These are phyloP conservation scores for Agonopterix heracliana DNA, from an alignment of 2,888 invertebrate genomes.

Conservation along the genomic window DNA sequence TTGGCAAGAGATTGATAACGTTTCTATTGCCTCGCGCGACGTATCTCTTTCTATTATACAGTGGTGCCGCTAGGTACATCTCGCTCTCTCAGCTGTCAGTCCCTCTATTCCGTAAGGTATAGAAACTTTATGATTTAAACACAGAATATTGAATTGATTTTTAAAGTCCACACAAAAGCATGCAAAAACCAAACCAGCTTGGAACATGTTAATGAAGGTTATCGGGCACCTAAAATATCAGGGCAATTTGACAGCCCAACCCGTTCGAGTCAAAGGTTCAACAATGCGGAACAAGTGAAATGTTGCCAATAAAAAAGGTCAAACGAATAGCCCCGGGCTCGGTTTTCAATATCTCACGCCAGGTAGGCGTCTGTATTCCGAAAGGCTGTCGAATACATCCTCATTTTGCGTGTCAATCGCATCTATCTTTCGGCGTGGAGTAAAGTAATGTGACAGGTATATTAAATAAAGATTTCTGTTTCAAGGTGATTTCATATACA, in stretches of 20 bases:
- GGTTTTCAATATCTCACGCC: slow-evolving; percentile 68
- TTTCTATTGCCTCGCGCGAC: no score
- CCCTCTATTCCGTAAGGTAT: no score
- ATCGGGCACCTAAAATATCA: slow-evolving; percentile 50
- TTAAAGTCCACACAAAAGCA: no score
- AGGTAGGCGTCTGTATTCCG: slow-evolving; percentile 34
- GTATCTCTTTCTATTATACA: no score
- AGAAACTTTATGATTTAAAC: no score
- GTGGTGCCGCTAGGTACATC: no score
- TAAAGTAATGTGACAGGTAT: slow-evolving; percentile 14
- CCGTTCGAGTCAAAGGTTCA: slow-evolving; percentile 54
- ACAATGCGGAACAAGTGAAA: slow-evolving; percentile 67
- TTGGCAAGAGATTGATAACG: no score
- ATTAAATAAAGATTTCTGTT: slow-evolving; percentile 5
- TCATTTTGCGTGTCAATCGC: slow-evolving; percentile 57
- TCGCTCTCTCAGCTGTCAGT: no score
- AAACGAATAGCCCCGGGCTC: slow-evolving; percentile 54
- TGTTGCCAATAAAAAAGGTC: slow-evolving; percentile 70
- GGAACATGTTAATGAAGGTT: slow-evolving; percentile 48
- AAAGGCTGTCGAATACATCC: slow-evolving; percentile 49
- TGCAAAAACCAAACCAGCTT: background rate
- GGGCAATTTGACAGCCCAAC: slow-evolving; percentile 62
- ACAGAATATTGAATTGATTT: no score
- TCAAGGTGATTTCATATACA: no score
- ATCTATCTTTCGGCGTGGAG: slow-evolving; percentile 28